Evolutionary conservation across 2,888 invertebrate genomes (phyloP).

Genomic region (Hydroisotoma schaefferi): DNA sequence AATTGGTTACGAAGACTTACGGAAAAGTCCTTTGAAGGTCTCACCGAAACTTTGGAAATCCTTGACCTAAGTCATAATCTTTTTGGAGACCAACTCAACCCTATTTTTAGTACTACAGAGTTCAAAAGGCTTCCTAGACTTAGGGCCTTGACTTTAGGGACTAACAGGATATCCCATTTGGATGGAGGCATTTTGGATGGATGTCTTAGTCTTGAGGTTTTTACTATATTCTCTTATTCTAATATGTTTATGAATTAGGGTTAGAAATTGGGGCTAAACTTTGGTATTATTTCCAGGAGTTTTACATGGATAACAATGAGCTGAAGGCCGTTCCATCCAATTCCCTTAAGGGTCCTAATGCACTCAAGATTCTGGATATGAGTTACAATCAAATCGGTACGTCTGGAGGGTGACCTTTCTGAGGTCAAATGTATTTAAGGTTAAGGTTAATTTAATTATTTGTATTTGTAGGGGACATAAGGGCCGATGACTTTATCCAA

Average conservation of each 20-base stretch:
- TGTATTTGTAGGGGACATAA: constrained; percentile 60
- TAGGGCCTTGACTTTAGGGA: constrained; percentile 71
- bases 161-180: constrained; percentile 74
- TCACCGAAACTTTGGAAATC: constrained; percentile 45
- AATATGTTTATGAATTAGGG: background rate
- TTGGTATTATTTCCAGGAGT: constrained; percentile 60
- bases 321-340: constrained; percentile 70
- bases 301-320: constrained; percentile 76
- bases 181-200: constrained; percentile 84
- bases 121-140: constrained; percentile 72
- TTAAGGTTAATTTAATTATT: background rate
- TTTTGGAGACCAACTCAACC: constrained; percentile 84
- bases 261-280: background rate
- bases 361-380: constrained; percentile 68
- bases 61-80: constrained; percentile 69
- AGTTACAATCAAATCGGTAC: constrained; percentile 77
- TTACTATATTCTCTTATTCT: background rate
- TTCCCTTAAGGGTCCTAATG: constrained; percentile 75
- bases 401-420: constrained; percentile 42
- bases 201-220: constrained; percentile 69
- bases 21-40: constrained; percentile 54
- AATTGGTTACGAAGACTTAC: constrained; percentile 76
- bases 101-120: constrained; percentile 82
- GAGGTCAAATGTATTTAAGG: background rate
- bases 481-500: constrained; percentile 66